Conservation (phyloP, 2,797 vertebrate genomes). For the Phrynocephalus guinanensis region DNA sequence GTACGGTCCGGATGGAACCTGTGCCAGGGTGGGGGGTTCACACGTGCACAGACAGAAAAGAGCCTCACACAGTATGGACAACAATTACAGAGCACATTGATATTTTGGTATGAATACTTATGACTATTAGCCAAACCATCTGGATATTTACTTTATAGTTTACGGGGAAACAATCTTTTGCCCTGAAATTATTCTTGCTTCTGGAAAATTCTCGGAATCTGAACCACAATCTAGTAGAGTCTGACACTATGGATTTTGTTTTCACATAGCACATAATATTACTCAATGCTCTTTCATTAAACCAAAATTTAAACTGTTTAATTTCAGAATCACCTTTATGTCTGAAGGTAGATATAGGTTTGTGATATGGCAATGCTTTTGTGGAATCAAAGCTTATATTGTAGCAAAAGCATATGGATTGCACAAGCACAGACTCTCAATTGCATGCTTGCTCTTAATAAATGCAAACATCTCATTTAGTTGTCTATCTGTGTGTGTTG, state of each 20-base stretch:
- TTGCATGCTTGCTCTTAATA: too few relatives aligned
- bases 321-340: neutral
- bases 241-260: neutral
- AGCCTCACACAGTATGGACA: too few relatives aligned
- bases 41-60: too few relatives aligned
- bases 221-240: neutral
- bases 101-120: neutral
- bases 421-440: neutral
- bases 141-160: neutral
- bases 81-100: too few relatives aligned
- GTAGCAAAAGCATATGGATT: neutral
- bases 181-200: neutral
- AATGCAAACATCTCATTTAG: neutral
- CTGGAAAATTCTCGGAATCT: neutral
- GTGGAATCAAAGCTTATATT: neutral
- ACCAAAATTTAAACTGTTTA: neutral
- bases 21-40: too few relatives aligned
- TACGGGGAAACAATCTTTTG: neutral
- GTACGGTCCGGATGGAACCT: too few relatives aligned
- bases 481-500: too few relatives aligned
- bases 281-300: neutral
- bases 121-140: neutral
- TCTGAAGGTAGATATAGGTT: neutral
- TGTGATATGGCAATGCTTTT: too few relatives aligned
- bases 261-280: neutral